Percentiles rank a stretch among this genome's conserved stretches.
phyloP scores from a whole-genome alignment of 2,888 invertebrate genomes.

The Eupithecia inturbata region DNA sequence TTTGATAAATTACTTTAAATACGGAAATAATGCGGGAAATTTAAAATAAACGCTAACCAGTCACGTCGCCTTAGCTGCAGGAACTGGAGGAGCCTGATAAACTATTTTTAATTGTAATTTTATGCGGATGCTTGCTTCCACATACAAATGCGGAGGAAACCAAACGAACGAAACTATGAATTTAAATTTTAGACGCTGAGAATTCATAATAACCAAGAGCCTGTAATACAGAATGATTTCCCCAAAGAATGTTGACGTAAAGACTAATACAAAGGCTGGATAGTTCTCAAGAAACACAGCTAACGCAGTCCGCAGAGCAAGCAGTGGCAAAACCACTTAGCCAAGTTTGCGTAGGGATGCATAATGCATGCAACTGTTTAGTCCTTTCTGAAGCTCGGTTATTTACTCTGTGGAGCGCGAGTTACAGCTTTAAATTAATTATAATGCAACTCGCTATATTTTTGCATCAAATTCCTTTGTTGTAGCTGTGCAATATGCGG shows the following conservation, averaged over 20 bases:
- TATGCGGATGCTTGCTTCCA: conserved; percentile 6
- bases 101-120: conserved; percentile 17
- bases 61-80: not conserved
- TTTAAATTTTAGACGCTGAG: not conserved
- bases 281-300: not conserved
- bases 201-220: not conserved
- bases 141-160: not conserved
- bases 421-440: not conserved
- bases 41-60: conserved; percentile 8
- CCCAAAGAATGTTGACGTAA: not conserved
- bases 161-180: not conserved
- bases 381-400: conserved; percentile 5
- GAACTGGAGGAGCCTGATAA: conserved; percentile 17
- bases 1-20: conserved; percentile 22
- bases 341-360: conserved; percentile 27
- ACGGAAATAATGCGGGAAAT: conserved; percentile 6
- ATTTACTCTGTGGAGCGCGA: not conserved
- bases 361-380: conserved; percentile 31
- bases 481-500: not conserved
- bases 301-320: not conserved
- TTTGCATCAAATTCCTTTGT: conserved; percentile 1
- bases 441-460: not conserved
- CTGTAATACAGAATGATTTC: not conserved
- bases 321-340: conserved; percentile 10
- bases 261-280: not conserved